phyloP scores from a whole-genome alignment of 2,797 vertebrate genomes.

The Prionace glauca region DNA sequence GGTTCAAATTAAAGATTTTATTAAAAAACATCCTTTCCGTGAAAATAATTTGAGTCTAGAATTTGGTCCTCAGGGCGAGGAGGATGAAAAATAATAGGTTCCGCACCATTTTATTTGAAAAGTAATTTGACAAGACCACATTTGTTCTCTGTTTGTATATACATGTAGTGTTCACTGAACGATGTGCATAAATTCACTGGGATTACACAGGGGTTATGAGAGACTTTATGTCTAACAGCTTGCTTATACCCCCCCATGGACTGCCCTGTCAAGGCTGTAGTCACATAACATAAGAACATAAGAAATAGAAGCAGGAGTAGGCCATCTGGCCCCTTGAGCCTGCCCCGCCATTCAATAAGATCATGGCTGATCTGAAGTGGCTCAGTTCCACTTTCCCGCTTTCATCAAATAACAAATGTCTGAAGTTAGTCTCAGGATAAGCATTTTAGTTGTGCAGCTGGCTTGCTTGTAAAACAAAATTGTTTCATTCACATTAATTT shows the following conservation, averaged over 20 bases:
- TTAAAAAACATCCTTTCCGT: not conserved
- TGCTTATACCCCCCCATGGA: not conserved
- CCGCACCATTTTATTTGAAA: conserved; percentile 23
- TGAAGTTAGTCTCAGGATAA: not conserved
- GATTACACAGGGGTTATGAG: not conserved
- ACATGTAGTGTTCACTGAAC: not conserved
- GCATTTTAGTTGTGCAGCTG: not conserved
- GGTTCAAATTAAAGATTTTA: conserved; percentile 3
- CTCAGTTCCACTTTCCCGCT: too few relatives aligned
- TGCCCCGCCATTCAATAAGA: too few relatives aligned
- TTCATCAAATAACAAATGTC: not conserved
- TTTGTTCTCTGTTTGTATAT: not conserved
- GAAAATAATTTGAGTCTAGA: not conserved
- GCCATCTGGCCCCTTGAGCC: too few relatives aligned
- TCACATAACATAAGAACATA: too few relatives aligned
- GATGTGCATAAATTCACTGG: not conserved
- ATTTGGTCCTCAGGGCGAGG: conserved; percentile 12
- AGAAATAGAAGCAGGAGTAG: too few relatives aligned
- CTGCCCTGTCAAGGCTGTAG: not conserved
- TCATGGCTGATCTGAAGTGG: too few relatives aligned
- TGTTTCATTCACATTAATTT: not conserved
- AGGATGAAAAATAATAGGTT: not conserved
- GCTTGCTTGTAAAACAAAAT: not conserved
- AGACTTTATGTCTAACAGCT: not conserved
- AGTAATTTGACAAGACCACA: not conserved